Conservation (phyloP, 2,113 vertebrate species). For the Diadophis punctatus region DNA sequence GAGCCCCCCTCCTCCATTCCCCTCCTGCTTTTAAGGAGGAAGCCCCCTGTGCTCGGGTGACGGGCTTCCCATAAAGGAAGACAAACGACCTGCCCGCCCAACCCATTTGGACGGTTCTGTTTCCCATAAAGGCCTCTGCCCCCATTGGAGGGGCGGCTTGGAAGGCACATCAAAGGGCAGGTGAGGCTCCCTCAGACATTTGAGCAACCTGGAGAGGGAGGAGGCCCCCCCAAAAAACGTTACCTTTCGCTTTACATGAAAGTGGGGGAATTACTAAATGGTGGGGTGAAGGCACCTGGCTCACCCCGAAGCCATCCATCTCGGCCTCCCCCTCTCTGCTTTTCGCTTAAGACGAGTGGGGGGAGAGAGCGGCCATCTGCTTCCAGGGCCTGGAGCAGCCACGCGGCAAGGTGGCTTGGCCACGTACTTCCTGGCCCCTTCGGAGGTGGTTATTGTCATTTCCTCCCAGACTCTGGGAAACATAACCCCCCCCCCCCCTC, state of each 20-base stretch:
- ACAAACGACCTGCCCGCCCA: conserved; percentile 42
- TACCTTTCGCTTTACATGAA: conserved; percentile 54
- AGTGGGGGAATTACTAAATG: conserved; percentile 12
- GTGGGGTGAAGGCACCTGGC: conserved; percentile 24
- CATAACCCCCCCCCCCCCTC: no score
- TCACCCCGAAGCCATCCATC: conserved; percentile 22
- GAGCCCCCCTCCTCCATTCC: accelerated
- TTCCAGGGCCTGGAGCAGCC: accelerated
- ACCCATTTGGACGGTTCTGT: conserved; percentile 36
- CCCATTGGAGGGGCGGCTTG: conserved; percentile 39
- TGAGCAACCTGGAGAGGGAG: background rate
- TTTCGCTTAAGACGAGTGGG: accelerated
- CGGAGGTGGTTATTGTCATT: background rate
- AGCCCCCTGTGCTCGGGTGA: background rate
- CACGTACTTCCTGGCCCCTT: background rate
- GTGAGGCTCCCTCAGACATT: conserved; percentile 28
- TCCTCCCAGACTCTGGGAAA: background rate
- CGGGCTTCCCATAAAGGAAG: conserved; percentile 17
- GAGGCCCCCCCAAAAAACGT: conserved; percentile 2
- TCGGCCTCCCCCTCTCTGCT: background rate
- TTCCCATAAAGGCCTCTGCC: conserved; percentile 53
- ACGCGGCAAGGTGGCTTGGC: background rate
- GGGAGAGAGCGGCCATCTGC: background rate
- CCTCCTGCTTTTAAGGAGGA: accelerated
- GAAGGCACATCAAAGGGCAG: conserved; percentile 60